A percentile compares a stretch with the other conserved stretches of the same genome.
Evolutionary conservation across 2,113 vertebrate species (phyloP).

Genomic region (Charadrius vociferus): DNA sequence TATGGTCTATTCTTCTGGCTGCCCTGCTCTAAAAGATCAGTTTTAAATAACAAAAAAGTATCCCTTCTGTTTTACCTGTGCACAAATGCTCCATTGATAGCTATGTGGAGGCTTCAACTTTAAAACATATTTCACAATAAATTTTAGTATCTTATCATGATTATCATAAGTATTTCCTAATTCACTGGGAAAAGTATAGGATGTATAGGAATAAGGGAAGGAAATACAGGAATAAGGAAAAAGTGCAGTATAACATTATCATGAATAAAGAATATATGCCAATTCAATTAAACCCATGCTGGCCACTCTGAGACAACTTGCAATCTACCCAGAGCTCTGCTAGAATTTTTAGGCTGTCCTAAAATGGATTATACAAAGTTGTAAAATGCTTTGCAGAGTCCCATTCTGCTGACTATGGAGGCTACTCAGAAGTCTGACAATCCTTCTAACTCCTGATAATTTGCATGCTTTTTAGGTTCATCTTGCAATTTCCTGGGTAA

Average conservation of each 20-base stretch:
- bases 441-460: not conserved
- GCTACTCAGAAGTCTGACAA: not conserved
- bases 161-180: not conserved
- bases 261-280: not conserved
- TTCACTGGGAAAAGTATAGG: not conserved
- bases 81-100: not conserved
- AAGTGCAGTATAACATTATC: not conserved
- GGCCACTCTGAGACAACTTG: not conserved
- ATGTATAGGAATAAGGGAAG: not conserved
- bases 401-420: not conserved
- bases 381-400: not conserved
- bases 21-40: not conserved
- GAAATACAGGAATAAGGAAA: not conserved
- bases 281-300: not conserved
- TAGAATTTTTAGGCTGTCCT: not conserved
- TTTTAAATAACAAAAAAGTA: not conserved
- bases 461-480: not conserved
- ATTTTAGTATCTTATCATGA: not conserved
- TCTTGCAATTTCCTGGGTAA: not conserved
- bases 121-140: not conserved
- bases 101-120: not conserved
- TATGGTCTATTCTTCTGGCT: not conserved
- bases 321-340: not conserved
- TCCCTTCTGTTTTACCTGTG: not conserved
- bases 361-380: not conserved